phyloP scores from a whole-genome alignment of 2,888 invertebrate genomes.

The Flexamia atlantica region DNA sequence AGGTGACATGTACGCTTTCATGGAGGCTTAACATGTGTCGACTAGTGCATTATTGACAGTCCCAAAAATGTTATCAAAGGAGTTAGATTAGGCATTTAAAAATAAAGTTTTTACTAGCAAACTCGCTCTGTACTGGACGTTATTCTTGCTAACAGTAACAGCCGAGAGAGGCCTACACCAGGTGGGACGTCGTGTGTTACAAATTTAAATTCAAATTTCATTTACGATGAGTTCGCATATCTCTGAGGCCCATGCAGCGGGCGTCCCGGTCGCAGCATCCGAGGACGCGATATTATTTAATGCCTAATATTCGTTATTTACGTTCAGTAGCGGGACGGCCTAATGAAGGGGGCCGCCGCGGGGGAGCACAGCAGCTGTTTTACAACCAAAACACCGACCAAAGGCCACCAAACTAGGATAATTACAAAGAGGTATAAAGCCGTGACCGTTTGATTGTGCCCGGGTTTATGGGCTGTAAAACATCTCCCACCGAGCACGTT shows the following conservation, averaged over 20 bases:
- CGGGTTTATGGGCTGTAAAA: constrained; percentile 49
- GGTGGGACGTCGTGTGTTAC: too few species aligned
- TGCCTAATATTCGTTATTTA: constrained; percentile 51
- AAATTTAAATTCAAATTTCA: too few species aligned
- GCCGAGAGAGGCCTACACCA: too few species aligned
- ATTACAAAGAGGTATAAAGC: constrained; percentile 58
- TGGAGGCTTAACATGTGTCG: too few species aligned
- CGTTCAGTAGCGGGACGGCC: constrained; percentile 38
- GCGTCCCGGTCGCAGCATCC: background rate
- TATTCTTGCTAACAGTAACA: too few species aligned
- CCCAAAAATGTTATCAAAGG: too few species aligned
- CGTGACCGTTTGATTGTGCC: constrained; percentile 50
- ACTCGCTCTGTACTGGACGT: too few species aligned
- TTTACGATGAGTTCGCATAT: too few species aligned
- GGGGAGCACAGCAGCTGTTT: constrained; percentile 42
- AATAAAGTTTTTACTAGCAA: too few species aligned
- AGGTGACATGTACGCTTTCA: too few species aligned
- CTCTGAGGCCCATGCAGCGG: background rate
- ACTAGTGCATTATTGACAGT: too few species aligned
- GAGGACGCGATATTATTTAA: constrained; percentile 20
- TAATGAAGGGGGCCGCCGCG: constrained; percentile 38
- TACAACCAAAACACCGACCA: constrained; percentile 53
- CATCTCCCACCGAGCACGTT: constrained; percentile 49
- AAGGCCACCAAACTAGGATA: constrained; percentile 59
- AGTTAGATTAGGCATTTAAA: too few species aligned